Evolutionary conservation across 2,113 vertebrate species (phyloP).

Genomic region (Myiozetetes cayanensis): DNA sequence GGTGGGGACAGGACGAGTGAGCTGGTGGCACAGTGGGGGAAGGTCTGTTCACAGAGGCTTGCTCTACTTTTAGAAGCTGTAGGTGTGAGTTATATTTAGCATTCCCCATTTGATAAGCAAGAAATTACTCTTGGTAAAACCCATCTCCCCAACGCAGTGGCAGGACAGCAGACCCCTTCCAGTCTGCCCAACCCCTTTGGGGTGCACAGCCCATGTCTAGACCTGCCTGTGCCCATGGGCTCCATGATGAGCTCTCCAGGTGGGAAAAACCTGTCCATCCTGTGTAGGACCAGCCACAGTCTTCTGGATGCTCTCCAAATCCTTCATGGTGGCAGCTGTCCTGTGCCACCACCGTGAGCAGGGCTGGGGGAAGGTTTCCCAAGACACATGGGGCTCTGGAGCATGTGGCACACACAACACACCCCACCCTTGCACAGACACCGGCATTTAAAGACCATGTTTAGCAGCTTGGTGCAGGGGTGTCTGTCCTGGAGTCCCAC

Average conservation of each 20-base stretch:
- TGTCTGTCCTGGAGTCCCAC: not conserved
- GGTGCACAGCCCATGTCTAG: not conserved
- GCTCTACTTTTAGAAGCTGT: not conserved
- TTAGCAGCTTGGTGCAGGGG: fast-evolving
- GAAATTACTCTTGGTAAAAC: not conserved
- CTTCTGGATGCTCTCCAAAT: not conserved
- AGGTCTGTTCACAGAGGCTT: not conserved
- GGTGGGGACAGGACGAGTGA: not conserved
- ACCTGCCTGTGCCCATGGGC: not conserved
- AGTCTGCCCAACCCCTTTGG: not conserved
- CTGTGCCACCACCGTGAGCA: not conserved
- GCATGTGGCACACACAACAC: fast-evolving
- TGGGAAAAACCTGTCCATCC: not conserved
- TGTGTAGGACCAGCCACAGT: not conserved
- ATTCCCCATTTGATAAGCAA: not conserved
- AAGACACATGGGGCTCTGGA: fast-evolving
- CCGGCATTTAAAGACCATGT: fast-evolving
- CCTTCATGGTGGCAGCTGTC: not conserved
- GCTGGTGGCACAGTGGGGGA: not conserved
- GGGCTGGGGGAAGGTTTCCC: not conserved
- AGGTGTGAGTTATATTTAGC: constrained; percentile 15
- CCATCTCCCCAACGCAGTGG: fast-evolving
- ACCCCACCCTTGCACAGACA: not conserved
- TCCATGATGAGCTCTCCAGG: not conserved
- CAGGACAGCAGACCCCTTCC: not conserved